These are phyloP conservation scores for Micropoecilia bifurca DNA, from an alignment of 2,797 vertebrate species.

Conservation along the genomic window DNA sequence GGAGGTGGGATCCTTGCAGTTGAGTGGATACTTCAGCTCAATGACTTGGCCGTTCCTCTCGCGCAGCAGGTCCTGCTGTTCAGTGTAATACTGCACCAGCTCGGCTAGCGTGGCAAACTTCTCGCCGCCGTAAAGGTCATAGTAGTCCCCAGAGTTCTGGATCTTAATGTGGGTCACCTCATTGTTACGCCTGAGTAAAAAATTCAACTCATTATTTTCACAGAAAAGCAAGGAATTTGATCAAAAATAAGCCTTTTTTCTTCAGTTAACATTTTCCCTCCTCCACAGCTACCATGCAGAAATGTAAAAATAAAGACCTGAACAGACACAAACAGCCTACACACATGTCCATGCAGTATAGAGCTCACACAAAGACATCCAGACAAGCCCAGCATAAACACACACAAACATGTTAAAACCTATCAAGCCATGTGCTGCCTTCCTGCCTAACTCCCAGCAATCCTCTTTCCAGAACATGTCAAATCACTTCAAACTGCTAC, in stretches of 20 bases:
- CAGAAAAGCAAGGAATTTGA: constrained; percentile 14
- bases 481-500: not conserved
- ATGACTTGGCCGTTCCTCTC: constrained; percentile 90
- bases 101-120: constrained; percentile 90
- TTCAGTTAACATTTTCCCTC: not conserved
- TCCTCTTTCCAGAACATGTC: not conserved
- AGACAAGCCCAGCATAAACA: not conserved
- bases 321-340: constrained; percentile 42
- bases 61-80: constrained; percentile 88
- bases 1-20: constrained; percentile 91
- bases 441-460: constrained; percentile 6
- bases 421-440: constrained; percentile 36
- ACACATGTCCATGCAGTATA: constrained; percentile 32
- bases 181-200: constrained; percentile 78
- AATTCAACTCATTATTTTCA: constrained; percentile 10
- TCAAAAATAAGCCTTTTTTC: constrained; percentile 21
- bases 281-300: constrained; percentile 28
- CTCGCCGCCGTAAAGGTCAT: constrained; percentile 90
- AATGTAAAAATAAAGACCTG: constrained; percentile 16
- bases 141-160: constrained; percentile 91
- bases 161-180: constrained; percentile 95
- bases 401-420: constrained; percentile 20
- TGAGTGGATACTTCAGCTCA: constrained; percentile 90
- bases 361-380: constrained; percentile 32
- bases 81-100: constrained; percentile 91